Conservation (phyloP, 2,113 vertebrate species). For the Gasterosteus nipponicus region DNA sequence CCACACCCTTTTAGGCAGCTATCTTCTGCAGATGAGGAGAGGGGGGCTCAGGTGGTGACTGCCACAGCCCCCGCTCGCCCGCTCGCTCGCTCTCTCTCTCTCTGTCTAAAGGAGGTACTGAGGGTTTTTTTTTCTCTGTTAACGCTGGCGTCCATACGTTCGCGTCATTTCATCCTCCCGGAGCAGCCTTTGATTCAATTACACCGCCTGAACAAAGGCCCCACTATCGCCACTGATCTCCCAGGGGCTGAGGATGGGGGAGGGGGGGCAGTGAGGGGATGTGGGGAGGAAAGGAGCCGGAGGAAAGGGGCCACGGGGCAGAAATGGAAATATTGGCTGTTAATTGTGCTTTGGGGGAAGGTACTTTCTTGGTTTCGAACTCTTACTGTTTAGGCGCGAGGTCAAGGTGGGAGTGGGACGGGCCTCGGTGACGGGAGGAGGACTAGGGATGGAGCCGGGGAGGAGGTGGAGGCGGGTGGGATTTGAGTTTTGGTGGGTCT, state of each 20-base stretch:
- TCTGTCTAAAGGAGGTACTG: slow-evolving; percentile 14
- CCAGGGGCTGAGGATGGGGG: slow-evolving; percentile 27
- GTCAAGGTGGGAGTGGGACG: neutral
- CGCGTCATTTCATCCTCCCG: slow-evolving; percentile 58
- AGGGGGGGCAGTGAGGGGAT: neutral
- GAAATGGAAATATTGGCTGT: slow-evolving; percentile 17
- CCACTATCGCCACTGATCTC: slow-evolving; percentile 60
- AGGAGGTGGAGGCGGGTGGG: neutral
- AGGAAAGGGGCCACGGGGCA: slow-evolving; percentile 2
- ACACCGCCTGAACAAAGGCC: slow-evolving; percentile 79
- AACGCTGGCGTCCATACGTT: slow-evolving; percentile 47
- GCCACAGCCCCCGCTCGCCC: slow-evolving; percentile 57
- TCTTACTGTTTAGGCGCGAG: neutral
- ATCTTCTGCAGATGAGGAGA: slow-evolving; percentile 77
- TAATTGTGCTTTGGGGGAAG: slow-evolving; percentile 17
- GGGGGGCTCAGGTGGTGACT: slow-evolving; percentile 75
- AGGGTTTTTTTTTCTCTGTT: neutral
- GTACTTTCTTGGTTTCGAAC: neutral
- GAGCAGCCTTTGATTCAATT: slow-evolving; percentile 75
- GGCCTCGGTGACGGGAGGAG: neutral
- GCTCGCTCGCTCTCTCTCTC: neutral
- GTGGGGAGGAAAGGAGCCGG: neutral
- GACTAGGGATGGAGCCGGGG: slow-evolving; percentile 2
- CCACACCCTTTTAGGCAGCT: slow-evolving; percentile 82
- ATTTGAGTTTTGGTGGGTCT: slow-evolving; percentile 11